Conservation (phyloP, 2,113 vertebrate species). For the Clarias gariepinus region DNA sequence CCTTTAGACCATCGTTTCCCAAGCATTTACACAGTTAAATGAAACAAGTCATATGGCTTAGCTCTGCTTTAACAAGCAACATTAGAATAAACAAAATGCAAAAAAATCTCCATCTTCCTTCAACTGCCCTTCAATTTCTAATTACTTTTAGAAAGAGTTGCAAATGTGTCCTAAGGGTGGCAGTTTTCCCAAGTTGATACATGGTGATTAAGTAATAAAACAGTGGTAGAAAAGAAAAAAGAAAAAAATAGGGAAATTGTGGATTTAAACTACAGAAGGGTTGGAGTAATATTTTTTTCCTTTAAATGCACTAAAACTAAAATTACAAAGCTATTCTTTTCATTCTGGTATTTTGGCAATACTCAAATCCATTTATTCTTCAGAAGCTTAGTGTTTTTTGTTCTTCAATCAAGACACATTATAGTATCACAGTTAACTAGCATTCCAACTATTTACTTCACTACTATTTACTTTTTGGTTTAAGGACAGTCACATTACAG, state of each 20-base stretch:
- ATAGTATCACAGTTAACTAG: too few species aligned
- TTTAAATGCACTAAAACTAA: too few species aligned
- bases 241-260: slow-evolving; percentile 12
- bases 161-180: neutral
- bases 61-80: neutral
- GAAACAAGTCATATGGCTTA: neutral
- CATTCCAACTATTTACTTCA: too few species aligned
- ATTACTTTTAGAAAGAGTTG: neutral
- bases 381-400: too few species aligned
- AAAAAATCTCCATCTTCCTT: neutral
- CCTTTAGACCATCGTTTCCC: slow-evolving; percentile 13
- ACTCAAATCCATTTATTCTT: too few species aligned
- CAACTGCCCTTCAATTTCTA: neutral
- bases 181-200: neutral
- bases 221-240: neutral
- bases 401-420: too few species aligned
- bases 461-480: too few species aligned
- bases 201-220: neutral
- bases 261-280: neutral
- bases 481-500: too few species aligned
- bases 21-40: slow-evolving; percentile 7
- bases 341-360: too few species aligned
- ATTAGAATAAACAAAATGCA: neutral
- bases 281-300: neutral
- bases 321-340: too few species aligned